Percentiles rank a stretch among this genome's conserved stretches.
Evolutionary conservation across 2,888 invertebrate species (phyloP).

Genomic region (Drosophila affinis): DNA sequence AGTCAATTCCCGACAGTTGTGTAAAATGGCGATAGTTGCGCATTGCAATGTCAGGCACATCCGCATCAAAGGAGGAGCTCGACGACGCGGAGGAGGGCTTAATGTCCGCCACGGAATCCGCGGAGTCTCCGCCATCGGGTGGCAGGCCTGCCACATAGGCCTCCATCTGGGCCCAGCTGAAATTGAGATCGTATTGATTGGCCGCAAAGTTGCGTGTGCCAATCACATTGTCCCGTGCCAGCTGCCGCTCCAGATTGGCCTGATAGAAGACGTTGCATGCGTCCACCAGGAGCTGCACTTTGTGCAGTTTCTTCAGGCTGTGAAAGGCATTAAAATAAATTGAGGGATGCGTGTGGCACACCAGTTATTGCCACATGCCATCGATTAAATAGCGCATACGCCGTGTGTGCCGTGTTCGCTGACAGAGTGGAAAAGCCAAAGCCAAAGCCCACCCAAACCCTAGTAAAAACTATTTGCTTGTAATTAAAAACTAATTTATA

Average conservation of each 20-base stretch:
- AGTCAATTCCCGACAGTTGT: slow-evolving; percentile 89
- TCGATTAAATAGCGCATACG: slow-evolving; percentile 35
- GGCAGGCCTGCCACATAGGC: slow-evolving; percentile 30
- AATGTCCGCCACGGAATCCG: slow-evolving; percentile 31
- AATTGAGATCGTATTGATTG: slow-evolving; percentile 84
- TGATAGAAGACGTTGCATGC: slow-evolving; percentile 85
- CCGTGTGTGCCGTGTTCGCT: slow-evolving; percentile 22
- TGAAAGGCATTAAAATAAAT: slow-evolving; percentile 16
- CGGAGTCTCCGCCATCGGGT: background rate
- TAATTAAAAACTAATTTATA: slow-evolving; percentile 58
- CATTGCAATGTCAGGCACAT: slow-evolving; percentile 72
- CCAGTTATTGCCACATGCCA: slow-evolving; percentile 1
- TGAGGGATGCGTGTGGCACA: background rate
- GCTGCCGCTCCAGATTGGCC: slow-evolving; percentile 86
- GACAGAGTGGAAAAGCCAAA: background rate
- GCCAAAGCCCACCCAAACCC: background rate
- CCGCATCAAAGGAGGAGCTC: slow-evolving; percentile 17
- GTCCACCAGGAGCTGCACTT: slow-evolving; percentile 82
- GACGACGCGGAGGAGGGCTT: slow-evolving; percentile 27
- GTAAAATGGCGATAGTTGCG: slow-evolving; percentile 82
- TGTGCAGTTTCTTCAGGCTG: slow-evolving; percentile 83
- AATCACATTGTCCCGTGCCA: slow-evolving; percentile 80
- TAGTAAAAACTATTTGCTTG: slow-evolving; percentile 29
- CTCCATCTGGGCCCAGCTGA: slow-evolving; percentile 84
- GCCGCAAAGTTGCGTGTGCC: slow-evolving; percentile 81